phyloP scores from a whole-genome alignment of 2,113 vertebrate species.

The Chloroceryle aenea region DNA sequence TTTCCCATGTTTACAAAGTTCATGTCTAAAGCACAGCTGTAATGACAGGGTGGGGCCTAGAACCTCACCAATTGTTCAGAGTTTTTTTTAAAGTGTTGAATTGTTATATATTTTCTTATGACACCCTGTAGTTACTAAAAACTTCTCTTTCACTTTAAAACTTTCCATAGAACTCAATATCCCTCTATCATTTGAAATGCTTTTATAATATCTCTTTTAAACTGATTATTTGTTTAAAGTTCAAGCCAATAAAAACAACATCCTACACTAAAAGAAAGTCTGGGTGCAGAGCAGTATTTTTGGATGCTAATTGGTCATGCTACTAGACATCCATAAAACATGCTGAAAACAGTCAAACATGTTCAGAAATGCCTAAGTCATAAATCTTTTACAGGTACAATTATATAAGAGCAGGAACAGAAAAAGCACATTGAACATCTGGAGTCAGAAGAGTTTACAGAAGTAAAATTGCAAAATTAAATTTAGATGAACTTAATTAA shows the following conservation, averaged over 20 bases:
- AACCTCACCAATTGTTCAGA: accelerated
- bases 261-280: constrained; percentile 37
- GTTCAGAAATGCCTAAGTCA: constrained; percentile 77
- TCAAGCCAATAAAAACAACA: constrained; percentile 65
- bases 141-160: not conserved
- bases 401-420: constrained; percentile 75
- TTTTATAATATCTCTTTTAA: constrained; percentile 48
- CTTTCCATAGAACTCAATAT: not conserved
- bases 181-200: constrained; percentile 7
- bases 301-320: constrained; percentile 62
- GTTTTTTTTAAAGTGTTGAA: not conserved
- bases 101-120: not conserved
- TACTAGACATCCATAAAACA: constrained; percentile 73
- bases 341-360: constrained; percentile 62
- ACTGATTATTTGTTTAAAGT: constrained; percentile 63
- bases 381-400: constrained; percentile 87
- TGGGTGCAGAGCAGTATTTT: constrained; percentile 29
- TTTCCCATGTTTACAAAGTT: not conserved
- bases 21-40: not conserved
- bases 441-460: constrained; percentile 83
- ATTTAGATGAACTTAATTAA: constrained; percentile 89
- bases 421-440: constrained; percentile 84
- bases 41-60: not conserved
- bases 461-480: constrained; percentile 88
- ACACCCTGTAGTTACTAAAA: not conserved